phyloP scores from a whole-genome alignment of 2,797 vertebrate species.

The Bufotes viridis region DNA sequence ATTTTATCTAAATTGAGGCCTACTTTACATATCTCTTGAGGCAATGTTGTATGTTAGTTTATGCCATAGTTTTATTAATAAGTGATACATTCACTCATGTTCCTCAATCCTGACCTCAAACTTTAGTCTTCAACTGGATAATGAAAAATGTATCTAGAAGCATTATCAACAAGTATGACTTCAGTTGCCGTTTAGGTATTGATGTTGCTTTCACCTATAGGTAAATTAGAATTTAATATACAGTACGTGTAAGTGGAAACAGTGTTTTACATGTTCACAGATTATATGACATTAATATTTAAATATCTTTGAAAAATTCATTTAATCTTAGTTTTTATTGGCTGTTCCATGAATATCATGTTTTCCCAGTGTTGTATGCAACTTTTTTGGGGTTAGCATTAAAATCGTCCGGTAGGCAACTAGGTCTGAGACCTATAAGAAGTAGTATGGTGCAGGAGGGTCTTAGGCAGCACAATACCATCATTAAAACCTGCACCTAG shows the following conservation, averaged over 20 bases:
- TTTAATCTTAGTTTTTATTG: background rate
- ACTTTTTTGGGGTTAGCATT: too few relatives aligned
- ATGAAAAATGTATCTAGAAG: conserved; percentile 17
- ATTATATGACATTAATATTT: background rate
- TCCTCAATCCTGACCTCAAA: conserved; percentile 6
- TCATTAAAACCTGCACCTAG: too few relatives aligned
- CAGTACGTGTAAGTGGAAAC: background rate
- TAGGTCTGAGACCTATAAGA: too few relatives aligned
- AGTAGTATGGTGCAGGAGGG: too few relatives aligned
- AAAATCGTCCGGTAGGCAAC: too few relatives aligned
- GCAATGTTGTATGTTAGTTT: conserved; percentile 12
- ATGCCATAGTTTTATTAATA: conserved; percentile 29
- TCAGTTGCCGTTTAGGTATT: background rate
- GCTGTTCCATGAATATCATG: too few relatives aligned
- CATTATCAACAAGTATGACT: conserved; percentile 17
- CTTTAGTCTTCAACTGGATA: background rate
- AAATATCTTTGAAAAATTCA: background rate
- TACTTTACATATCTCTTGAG: conserved; percentile 25
- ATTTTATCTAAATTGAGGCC: conserved; percentile 43
- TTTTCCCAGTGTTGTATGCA: too few relatives aligned
- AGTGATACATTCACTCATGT: conserved; percentile 12
- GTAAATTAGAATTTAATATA: conserved; percentile 2
- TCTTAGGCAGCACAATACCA: too few relatives aligned
- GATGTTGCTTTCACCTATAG: background rate
- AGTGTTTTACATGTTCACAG: background rate